Evolutionary conservation across 2,797 vertebrate species (phyloP), one percentile per base, ranked within the genome.

Genomic region (Gymnodraco acuticeps): DNA sequence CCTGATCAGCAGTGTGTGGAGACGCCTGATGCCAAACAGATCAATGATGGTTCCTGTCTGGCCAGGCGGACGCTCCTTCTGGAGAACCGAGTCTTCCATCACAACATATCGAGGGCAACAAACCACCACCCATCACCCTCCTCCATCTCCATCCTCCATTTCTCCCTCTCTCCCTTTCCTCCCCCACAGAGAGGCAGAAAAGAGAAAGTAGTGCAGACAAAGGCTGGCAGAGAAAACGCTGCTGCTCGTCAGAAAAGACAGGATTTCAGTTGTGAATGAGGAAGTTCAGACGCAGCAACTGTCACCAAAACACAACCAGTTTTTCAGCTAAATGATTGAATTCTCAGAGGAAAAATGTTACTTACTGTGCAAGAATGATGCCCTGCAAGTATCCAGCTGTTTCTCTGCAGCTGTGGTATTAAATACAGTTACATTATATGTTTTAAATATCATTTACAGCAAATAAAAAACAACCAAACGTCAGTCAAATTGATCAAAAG

Each of bases 91-190:
- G 89, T 80, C 84, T 88, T 85, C 90, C 86, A 90, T 87, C 88
- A 86, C 88, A 90, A 89, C 92, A 92, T 92, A 88, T 85, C 91
- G 89, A 85, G 86, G 79, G 82, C 81, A 87, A 81, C 70, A 84
- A 85, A 84, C 79, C 72, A 64, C 70, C 68, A 83, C 76, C 82
- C 82, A 64, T 70, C 75, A 53, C 56, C 66, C 56, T 16, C 50
- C 0, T 33, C 31, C 17, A 3, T 7, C 48, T 6, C 14, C 41
- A 45, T 2, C 50, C 27, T 4, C 33, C 19, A 4, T 43, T 43
- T 41, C 13, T 16, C 19, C 47, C 9, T 16, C 1, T 53, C 50
- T 4, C 4, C 41, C 38, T 10, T 9, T 47, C 50, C 53, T 58
- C 73, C 67, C 80, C 72, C 72, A 74, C 64, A 61, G 74, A 72